phyloP scores from a whole-genome alignment of 2,113 vertebrate species.

The Pitta sordida region DNA sequence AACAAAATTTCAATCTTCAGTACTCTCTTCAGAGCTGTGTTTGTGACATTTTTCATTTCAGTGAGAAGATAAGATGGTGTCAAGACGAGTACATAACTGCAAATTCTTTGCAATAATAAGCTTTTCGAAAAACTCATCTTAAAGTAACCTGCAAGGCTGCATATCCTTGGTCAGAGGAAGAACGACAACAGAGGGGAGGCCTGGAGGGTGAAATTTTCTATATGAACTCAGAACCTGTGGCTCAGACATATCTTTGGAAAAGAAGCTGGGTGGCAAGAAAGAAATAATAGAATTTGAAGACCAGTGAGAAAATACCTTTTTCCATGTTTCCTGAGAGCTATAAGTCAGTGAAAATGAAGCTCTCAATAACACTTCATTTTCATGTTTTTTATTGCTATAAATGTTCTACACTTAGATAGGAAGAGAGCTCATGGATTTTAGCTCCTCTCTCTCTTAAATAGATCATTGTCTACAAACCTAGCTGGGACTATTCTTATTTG shows the following conservation, averaged over 20 bases:
- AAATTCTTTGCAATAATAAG: background rate
- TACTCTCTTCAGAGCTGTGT: background rate
- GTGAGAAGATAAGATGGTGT: background rate
- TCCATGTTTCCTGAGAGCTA: background rate
- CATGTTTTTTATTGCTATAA: background rate
- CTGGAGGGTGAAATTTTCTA: background rate
- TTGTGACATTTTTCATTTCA: background rate
- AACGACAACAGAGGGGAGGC: background rate
- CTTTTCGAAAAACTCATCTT: background rate
- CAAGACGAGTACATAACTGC: background rate
- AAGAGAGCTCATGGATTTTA: background rate
- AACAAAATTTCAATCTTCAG: background rate
- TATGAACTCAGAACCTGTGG: background rate
- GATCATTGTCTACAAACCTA: constrained; percentile 57
- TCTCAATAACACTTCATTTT: background rate
- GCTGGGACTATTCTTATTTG: background rate
- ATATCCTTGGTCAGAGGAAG: background rate
- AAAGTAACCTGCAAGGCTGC: background rate
- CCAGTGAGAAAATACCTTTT: background rate
- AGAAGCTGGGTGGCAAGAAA: background rate
- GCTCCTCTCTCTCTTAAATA: constrained; percentile 13
- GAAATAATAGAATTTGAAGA: background rate
- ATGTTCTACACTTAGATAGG: background rate
- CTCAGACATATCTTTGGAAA: background rate
- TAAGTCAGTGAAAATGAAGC: background rate